Base-by-base conservation (phyloP, 2,797 vertebrate species). In the Pipistrellus nathusii region DNA sequence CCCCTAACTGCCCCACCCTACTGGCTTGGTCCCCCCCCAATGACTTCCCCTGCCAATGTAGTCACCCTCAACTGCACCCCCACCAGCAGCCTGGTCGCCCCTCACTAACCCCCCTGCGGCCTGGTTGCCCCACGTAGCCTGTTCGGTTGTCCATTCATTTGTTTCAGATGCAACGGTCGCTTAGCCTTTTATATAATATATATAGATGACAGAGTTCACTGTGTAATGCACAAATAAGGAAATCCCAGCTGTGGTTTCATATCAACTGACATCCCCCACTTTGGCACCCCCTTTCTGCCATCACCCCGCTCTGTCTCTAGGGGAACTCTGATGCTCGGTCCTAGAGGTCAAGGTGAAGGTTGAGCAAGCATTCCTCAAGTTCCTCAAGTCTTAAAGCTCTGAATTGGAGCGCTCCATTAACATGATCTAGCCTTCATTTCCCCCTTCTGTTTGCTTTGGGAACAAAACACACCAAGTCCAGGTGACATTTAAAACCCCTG, bases 221-320 rank as follows among this genome's bases (percentile, higher is more conserved):
- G 66, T 25, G 6, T 62, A 21, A 66, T 41, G 35, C 32, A 25
- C 15, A n/a, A 21, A 71, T 55, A 23, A 44, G 62, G 12, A 46
- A 32, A 8, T 27, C 11, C 15, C 15, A 6, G 62, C 44, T 5
- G 32, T 21, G 15, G 12, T 27, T 76, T 84, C 62, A 6, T 3
- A 1, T 32, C 6, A 6, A 25, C 21, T 0, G 0, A 30, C 23
- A 8, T 12, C 20, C 14, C 25, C 71, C 38, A 59, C 25, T 14
- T 55, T 30, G 20, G 27, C 1, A 4, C 57, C 27, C 4, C n/a
- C n/a, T 48, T 41, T 41, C 38, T 41, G 38, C 38, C 38, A 41
- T 41, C 38, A 41, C 38, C 20, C n/a, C 2, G 4, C 25, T n/a
- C 46, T 38, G 13, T 6, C 6, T 83, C 44, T 13, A 48, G 55